phyloP scores from a whole-genome alignment of 2,113 vertebrate species.

The Elachura formosa region DNA sequence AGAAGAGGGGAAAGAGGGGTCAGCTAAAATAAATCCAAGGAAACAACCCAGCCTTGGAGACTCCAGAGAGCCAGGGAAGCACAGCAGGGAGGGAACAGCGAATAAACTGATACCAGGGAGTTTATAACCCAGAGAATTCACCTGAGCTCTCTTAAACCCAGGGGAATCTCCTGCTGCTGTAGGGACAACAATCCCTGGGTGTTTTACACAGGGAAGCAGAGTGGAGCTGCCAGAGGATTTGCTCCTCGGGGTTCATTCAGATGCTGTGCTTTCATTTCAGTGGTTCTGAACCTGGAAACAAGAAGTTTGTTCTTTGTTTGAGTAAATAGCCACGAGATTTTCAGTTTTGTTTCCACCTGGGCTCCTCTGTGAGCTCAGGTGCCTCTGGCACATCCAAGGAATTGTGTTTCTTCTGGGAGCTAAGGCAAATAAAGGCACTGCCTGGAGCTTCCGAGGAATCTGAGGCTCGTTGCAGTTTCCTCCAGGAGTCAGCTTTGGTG shows the following conservation, averaged over 20 bases:
- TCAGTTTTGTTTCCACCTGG: background rate
- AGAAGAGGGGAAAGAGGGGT: background rate
- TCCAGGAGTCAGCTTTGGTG: background rate
- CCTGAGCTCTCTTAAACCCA: background rate
- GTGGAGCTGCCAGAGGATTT: background rate
- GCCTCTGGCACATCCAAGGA: background rate
- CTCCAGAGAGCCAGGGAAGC: background rate
- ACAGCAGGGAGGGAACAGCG: fast-evolving
- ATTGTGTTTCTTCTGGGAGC: background rate
- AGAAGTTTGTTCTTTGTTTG: background rate
- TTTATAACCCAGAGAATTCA: background rate
- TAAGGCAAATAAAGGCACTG: background rate
- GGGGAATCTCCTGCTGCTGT: background rate
- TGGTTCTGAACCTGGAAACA: background rate
- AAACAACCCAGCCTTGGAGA: background rate
- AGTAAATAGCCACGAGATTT: background rate
- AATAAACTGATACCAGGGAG: background rate
- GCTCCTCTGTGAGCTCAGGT: background rate
- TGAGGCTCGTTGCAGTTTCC: background rate
- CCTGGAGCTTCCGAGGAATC: background rate
- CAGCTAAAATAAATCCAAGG: background rate
- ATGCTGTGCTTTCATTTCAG: background rate
- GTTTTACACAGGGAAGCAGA: background rate
- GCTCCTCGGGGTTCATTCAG: background rate
- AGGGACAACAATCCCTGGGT: background rate